Evolutionary conservation across 2,113 vertebrate genomes (phyloP), one percentile per base, ranked within the genome.

Genomic region (Lophochroa leadbeateri): DNA sequence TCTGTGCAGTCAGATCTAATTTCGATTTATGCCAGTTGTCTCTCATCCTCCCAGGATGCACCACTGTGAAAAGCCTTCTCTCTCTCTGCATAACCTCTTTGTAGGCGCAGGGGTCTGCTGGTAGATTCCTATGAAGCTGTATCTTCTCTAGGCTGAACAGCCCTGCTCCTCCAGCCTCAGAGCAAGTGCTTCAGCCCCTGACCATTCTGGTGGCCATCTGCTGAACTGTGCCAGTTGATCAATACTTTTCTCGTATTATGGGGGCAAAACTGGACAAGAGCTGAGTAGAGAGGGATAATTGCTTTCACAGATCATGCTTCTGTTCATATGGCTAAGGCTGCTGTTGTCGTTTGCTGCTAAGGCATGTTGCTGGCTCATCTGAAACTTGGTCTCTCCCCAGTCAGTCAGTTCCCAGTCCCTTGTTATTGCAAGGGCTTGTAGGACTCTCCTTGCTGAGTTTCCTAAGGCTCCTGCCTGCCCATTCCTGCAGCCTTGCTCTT

Each of bases 321-420:
- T 82, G 31, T 13, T 78, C 35, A 2, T 23, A 6, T 1, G 41
- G 46, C 24, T 44, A 53, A 28, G 64, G 44, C 13, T 63, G 31
- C 24, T 52, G 60, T 49, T 87, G 37, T 41, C 13, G 46, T 65
- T 47, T 41, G 20, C 70, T 88, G 39, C 46, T 13, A 3, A 31
- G 49, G 53, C 50, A 16, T 3, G 0, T 4, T 33, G 3, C 2
- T 84, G 46, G 10, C 41, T 84, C 6, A 0, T 35, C 3, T 10
- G 65, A 28, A 57, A 17, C 7, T 31, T 61, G 6, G 10, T 58
- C 5, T 68, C 43, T 43, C 2, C n/a, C 13, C 13, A 29, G 17
- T 55, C 44, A 47, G 53, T 64, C 31, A 39, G 11, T 33, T 91
- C 37, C 21, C 44, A 61, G 41, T 11, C 7, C 44, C 12, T 50